Evolutionary conservation across 2,888 invertebrate species (phyloP), one percentile per base, ranked within the genome.

Genomic region (Drosophila formosana): DNA sequence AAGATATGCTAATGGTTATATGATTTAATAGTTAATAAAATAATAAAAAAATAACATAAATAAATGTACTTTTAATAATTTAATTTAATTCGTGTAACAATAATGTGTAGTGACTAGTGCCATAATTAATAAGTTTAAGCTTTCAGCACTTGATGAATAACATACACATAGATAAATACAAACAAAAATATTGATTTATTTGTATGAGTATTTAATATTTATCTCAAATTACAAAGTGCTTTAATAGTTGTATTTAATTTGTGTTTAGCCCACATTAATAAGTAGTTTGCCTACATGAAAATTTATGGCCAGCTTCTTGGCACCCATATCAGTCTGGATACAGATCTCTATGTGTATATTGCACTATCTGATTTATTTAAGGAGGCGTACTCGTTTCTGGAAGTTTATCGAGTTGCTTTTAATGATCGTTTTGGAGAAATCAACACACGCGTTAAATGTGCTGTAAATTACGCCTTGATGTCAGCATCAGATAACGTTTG

Each of bases 381-480:
- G 11, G 11, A 52, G 41, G 6, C 34, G 7, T 5, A 11, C 1
- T 8, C 23, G 4, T 5, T 11, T 2, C 11, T 37, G 30, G 9
- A 46, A 41, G n/a, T 51, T 47, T 5, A 26, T 26, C 41, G 37
- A 32, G 32, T 34, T 39, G 51, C 28, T n/a, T 32, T 53, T 34
- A 66, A 43, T 47, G 56, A 7, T 28, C 28, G 11, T 68, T 67
- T 32, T 51, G 23, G 58, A 28, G 26, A 72, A 65, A 43, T 56
- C 39, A 25, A 56, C 50, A 53, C 45, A 60, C 57, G 25, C 43
- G n/a, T 45, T 45, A 34, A 55, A 45, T 5, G 32, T 5, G 55
- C 37, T 57, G 63, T 81, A 78, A 83, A 81, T 83, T 81, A 82
- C 84, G 78, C 78, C 80, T 82, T 80, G 70, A 9, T 78, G 72